These are phyloP conservation scores for Chitala chitala DNA, from an alignment of 2,113 vertebrate species.

Conservation along the genomic window DNA sequence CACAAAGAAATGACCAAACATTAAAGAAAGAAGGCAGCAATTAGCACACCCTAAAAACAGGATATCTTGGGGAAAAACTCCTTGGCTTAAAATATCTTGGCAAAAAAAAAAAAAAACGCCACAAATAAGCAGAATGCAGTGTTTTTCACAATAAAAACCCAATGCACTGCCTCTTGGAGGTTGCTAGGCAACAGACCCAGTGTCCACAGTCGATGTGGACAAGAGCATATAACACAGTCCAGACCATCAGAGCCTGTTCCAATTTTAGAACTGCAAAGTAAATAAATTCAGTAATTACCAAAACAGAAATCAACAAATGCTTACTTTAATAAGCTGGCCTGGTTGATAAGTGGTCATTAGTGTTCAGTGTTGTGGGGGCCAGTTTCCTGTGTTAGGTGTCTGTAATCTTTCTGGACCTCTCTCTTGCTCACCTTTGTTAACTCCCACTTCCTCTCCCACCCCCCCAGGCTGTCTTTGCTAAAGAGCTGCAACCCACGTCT, in stretches of 20 bases:
- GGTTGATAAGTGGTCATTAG: neutral
- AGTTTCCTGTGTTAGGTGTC: neutral
- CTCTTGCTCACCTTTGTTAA: neutral
- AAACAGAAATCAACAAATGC: neutral
- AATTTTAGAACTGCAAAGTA: neutral
- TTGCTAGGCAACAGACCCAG: conserved; percentile 7
- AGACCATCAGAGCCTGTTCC: neutral
- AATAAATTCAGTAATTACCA: neutral
- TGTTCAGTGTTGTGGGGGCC: neutral
- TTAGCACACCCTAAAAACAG: too few species aligned
- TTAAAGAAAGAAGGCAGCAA: neutral
- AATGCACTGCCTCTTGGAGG: neutral
- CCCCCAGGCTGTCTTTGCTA: neutral
- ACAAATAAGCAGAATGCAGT: neutral
- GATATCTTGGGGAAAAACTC: too few species aligned
- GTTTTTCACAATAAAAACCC: neutral
- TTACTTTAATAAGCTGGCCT: neutral
- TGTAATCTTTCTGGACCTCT: neutral
- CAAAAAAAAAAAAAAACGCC: neutral
- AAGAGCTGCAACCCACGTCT: neutral
- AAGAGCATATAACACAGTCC: neutral
- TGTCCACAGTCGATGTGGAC: neutral
- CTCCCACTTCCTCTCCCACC: neutral
- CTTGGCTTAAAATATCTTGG: conserved; percentile 2
- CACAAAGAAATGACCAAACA: neutral